Percentiles rank a stretch among this genome's conserved stretches.
Evolutionary conservation across 2,888 invertebrate species (phyloP).

Genomic region (Elgonia sp.): DNA sequence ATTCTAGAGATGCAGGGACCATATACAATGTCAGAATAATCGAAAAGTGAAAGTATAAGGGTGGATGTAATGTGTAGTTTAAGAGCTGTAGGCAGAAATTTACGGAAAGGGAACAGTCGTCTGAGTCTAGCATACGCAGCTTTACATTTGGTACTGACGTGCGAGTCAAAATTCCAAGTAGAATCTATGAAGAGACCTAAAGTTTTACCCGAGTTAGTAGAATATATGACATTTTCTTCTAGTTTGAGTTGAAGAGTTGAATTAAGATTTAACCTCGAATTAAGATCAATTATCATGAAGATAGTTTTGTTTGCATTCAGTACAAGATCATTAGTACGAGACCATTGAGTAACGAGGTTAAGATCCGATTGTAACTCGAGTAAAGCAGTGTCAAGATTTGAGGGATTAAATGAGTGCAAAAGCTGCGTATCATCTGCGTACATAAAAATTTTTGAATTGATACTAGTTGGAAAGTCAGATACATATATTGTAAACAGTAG

Average conservation of each 20-base stretch:
- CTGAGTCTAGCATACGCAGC: background rate
- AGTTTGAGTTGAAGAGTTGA: too few relatives aligned
- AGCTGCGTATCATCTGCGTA: background rate
- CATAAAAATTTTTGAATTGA: background rate
- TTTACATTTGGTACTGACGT: too few relatives aligned
- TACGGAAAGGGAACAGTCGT: conserved; percentile 1
- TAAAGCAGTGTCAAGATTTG: background rate
- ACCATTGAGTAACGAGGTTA: background rate
- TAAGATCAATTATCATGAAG: background rate
- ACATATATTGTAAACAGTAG: background rate
- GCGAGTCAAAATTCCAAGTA: too few relatives aligned
- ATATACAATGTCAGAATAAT: background rate
- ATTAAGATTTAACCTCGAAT: background rate
- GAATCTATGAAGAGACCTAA: too few relatives aligned
- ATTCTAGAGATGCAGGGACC: background rate
- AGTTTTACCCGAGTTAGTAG: too few relatives aligned
- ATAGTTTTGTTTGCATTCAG: background rate
- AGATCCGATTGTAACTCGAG: background rate
- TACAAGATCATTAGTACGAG: background rate
- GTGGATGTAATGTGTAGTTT: background rate
- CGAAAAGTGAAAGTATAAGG: background rate
- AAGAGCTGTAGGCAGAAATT: background rate
- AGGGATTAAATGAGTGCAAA: background rate
- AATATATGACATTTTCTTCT: background rate
- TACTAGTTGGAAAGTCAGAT: background rate